phyloP scores from a whole-genome alignment of 2,888 invertebrate genomes.

The Fragum sueziense region DNA sequence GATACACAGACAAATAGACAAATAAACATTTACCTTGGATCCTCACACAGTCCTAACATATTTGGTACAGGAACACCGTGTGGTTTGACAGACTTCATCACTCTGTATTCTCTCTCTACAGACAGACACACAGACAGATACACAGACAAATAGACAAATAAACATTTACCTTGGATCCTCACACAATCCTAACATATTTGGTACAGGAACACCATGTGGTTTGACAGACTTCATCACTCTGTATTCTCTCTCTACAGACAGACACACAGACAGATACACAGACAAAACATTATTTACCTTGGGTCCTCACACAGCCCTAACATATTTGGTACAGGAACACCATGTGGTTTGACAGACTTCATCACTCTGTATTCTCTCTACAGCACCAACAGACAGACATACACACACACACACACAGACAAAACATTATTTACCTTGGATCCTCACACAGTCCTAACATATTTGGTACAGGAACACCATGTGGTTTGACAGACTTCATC shows the following conservation, averaged over 20 bases:
- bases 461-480: conserved; percentile 82
- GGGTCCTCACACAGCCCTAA: conserved; percentile 76
- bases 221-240: conserved; percentile 81
- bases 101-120: too few relatives aligned
- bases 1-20: too few relatives aligned
- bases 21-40: conserved; percentile 67
- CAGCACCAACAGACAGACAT: too few relatives aligned
- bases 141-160: too few relatives aligned
- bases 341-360: conserved; percentile 78
- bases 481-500: conserved; percentile 79
- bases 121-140: too few relatives aligned
- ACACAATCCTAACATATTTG: conserved; percentile 79
- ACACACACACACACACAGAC: conserved; percentile 10
- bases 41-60: conserved; percentile 78
- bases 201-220: conserved; percentile 81
- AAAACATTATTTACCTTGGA: conserved; percentile 63
- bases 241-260: conserved; percentile 83
- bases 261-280: too few relatives aligned
- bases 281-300: conserved; percentile 66
- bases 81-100: conserved; percentile 74
- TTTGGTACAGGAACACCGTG: conserved; percentile 82
- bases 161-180: conserved; percentile 74
- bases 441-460: conserved; percentile 79
- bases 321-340: conserved; percentile 82
- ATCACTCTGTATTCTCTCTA: conserved; percentile 83